Percentiles rank a stretch among this genome's conserved stretches.
phyloP scores from a whole-genome alignment of 2,797 vertebrate species.

The Pipistrellus pygmaeus region DNA sequence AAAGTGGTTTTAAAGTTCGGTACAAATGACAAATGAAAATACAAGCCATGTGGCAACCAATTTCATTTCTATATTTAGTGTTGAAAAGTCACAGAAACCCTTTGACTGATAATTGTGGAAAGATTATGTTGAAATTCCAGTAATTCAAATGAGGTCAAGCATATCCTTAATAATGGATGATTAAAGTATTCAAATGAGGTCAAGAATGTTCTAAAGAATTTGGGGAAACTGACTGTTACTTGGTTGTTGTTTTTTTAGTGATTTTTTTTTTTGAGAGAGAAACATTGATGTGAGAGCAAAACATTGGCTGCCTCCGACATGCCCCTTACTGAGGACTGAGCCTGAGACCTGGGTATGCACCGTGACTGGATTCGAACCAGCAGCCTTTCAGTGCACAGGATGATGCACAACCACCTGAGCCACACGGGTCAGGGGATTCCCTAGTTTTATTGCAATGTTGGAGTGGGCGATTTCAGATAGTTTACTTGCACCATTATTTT shows the following conservation, averaged over 20 bases:
- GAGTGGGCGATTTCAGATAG: neutral
- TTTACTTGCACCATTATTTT: conserved; percentile 1
- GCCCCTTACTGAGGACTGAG: too few species aligned
- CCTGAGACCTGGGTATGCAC: too few species aligned
- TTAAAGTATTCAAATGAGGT: conserved; percentile 37
- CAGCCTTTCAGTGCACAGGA: too few species aligned
- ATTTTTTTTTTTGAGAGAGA: too few species aligned
- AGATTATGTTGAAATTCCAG: conserved; percentile 34
- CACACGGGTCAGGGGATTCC: neutral
- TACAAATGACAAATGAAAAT: conserved; percentile 61
- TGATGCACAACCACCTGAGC: too few species aligned
- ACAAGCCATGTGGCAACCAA: conserved; percentile 24
- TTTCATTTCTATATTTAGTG: conserved; percentile 68
- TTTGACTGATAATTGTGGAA: conserved; percentile 42
- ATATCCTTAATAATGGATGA: neutral
- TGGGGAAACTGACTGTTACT: neutral
- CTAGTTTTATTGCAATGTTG: neutral
- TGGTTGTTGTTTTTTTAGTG: too few species aligned
- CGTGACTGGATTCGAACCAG: too few species aligned
- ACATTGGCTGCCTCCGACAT: too few species aligned
- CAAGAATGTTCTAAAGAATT: conserved; percentile 22
- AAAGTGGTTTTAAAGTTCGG: conserved; percentile 63
- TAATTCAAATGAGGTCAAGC: conserved; percentile 51
- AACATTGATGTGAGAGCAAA: too few species aligned
- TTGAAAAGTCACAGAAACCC: conserved; percentile 66